Evolutionary conservation across 2,888 invertebrate species (phyloP).

Genomic region (Itoplectis maculator): DNA sequence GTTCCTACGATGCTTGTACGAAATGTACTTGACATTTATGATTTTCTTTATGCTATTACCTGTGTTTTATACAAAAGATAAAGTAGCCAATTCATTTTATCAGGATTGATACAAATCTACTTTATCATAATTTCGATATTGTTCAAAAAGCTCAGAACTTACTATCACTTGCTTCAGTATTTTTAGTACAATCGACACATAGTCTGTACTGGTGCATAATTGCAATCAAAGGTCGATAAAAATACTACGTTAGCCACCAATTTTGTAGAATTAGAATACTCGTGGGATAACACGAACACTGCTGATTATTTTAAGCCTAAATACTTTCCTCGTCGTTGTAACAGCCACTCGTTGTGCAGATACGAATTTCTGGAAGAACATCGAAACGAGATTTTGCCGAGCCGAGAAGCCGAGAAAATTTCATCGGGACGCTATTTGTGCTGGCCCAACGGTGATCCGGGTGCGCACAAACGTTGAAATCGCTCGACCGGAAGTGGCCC

Average conservation of each 20-base stretch:
- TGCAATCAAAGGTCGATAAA: no score
- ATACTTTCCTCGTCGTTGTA: conserved; percentile 25
- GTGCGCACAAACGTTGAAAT: conserved; percentile 63
- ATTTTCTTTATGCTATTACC: no score
- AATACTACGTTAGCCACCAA: no score
- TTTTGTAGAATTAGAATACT: conserved; percentile 15
- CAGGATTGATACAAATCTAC: no score
- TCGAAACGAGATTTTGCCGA: conserved; percentile 64
- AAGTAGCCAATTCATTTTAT: no score
- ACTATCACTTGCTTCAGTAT: conserved; percentile 47
- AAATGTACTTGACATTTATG: no score
- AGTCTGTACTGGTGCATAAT: conserved; percentile 39
- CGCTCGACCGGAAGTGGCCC: conserved; percentile 75
- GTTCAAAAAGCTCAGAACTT: conserved; percentile 76
- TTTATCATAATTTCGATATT: no score
- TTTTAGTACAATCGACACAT: conserved; percentile 10
- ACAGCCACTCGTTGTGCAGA: conserved; percentile 31
- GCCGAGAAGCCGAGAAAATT: conserved; percentile 57
- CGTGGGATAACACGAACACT: conserved; percentile 1
- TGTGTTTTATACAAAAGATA: no score
- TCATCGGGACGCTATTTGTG: conserved; percentile 45
- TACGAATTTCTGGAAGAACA: conserved; percentile 61
- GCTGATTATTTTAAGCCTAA: conserved; percentile 16
- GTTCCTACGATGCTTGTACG: background rate
- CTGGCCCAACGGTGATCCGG: conserved; percentile 36